phyloP scores from a whole-genome alignment of 2,797 vertebrate genomes.

The Danio aesculapii region DNA sequence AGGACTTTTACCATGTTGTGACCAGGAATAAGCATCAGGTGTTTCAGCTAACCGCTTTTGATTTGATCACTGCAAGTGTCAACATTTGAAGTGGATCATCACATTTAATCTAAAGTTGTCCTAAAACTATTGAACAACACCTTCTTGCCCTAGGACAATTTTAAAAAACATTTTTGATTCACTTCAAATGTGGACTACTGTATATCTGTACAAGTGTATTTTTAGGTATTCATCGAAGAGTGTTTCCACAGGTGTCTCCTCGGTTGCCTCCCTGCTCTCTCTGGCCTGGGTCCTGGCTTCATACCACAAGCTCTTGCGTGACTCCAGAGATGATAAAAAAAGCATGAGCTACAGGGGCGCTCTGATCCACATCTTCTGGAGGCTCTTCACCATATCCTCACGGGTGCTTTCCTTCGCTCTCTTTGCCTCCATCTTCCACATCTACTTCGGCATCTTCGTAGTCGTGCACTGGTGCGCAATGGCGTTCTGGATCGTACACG shows the following conservation, averaged over 20 bases:
- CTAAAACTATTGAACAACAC: no score
- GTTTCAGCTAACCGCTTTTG: no score
- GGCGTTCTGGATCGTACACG: constrained; percentile 99
- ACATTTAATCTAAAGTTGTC: no score
- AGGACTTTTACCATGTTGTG: no score
- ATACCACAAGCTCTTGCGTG: constrained; percentile 98
- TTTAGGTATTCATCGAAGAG: not conserved
- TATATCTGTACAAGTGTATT: no score
- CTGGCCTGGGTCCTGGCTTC: constrained; percentile 99
- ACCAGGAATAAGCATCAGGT: no score
- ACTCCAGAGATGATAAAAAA: constrained; percentile 98
- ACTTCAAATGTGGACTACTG: no score
- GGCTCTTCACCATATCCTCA: constrained; percentile 98
- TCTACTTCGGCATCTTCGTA: constrained; percentile 99
- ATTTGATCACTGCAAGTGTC: no score
- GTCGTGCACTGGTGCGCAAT: constrained; percentile 98
- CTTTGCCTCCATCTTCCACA: constrained; percentile 99
- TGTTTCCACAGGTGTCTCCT: constrained; percentile 88
- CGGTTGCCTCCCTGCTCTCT: constrained; percentile 95
- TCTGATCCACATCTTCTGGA: constrained; percentile 96
- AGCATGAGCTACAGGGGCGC: constrained; percentile 99
- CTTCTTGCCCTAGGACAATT: no score
- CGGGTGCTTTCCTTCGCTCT: constrained; percentile 97
- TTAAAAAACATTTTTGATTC: no score
- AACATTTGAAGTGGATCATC: no score